Base-by-base conservation (phyloP, 2,888 invertebrate species). In the Mechanitis mazaeus region DNA sequence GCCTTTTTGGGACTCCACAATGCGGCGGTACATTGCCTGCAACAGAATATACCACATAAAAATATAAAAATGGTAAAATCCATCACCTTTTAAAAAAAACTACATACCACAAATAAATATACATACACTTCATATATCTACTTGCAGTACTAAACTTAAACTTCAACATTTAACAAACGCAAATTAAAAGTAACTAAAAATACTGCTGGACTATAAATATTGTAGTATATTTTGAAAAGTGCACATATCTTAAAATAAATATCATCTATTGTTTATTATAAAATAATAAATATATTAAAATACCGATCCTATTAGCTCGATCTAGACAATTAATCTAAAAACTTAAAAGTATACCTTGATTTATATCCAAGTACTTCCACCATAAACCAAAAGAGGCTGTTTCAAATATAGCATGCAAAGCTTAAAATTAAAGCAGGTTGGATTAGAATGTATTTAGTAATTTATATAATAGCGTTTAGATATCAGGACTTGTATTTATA, bases 21-120 rank as follows among this genome's bases (percentile, higher is more conserved):
- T 92, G 79, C 95, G 94, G 75, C 95, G 93, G 83, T 96, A 96
- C 94, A 96, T 95, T 75, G 95, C 95, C 96, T 96, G 91, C 12
- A 91, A 81, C 66, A 68, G 71, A 76, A 64, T 60, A 20, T 20
- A 57, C 7, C n/a, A 31, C 45, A 28, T 47, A 20, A 47, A 20
- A 47, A n/a, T 47, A n/a, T 20, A 47, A 20, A 47, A 47, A 20
- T 20, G 7, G 2, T 31, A 11, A 50, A 11, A 11, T 11, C 5
- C 31, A 50, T 3, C 28, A 31, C 12, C 9, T 9, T 50, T 50
- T 31, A 50, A 9, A 31, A 31, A 31, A 31, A 31, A 5, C 50
- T 50, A 31, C 50, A 50, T 50, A 50, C 12, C 31, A 31, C 5
- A 50, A 50, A 50, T 50, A 20, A 47, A 47, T n/a, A 47, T 47